phyloP scores from a whole-genome alignment of 2,113 vertebrate species.

The Amphiprion ocellaris region DNA sequence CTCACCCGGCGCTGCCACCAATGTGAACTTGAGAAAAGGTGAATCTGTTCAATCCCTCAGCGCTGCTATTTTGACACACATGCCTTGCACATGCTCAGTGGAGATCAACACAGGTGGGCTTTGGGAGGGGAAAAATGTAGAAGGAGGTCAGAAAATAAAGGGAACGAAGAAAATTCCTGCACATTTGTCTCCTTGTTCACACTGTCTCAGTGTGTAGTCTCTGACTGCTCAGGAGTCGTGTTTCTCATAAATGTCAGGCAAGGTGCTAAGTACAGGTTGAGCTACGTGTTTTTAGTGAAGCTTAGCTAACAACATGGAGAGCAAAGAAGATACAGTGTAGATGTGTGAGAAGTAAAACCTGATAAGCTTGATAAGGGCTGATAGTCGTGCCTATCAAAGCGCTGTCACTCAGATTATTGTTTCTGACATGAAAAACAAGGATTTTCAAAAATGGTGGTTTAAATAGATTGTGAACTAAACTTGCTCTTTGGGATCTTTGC shows the following conservation, averaged over 20 bases:
- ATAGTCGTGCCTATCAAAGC: constrained; percentile 1
- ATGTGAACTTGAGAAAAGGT: constrained; percentile 87
- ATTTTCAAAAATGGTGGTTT: too few species aligned
- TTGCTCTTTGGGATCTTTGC: not conserved
- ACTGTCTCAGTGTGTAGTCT: constrained; percentile 46
- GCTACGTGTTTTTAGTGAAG: constrained; percentile 67
- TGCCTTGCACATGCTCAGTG: constrained; percentile 73
- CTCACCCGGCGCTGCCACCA: constrained; percentile 72
- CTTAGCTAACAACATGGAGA: constrained; percentile 61
- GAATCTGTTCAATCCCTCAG: constrained; percentile 79
- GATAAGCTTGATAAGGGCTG: constrained; percentile 31
- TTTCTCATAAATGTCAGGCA: constrained; percentile 81
- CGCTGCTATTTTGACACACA: constrained; percentile 79
- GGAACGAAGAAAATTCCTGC: constrained; percentile 37
- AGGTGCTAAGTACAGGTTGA: constrained; percentile 78
- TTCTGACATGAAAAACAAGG: not conserved
- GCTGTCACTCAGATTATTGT: not conserved
- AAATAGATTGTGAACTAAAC: too few species aligned
- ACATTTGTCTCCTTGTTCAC: constrained; percentile 69
- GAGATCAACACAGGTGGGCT: constrained; percentile 21
- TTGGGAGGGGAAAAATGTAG: not conserved
- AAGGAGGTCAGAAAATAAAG: constrained; percentile 15
- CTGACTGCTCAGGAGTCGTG: constrained; percentile 53
- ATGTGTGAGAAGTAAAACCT: constrained; percentile 61
- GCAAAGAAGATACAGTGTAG: constrained; percentile 57